Evolutionary conservation across 2,797 vertebrate genomes (phyloP), one percentile per base, ranked within the genome.

Genomic region (Echeneis naucrates): DNA sequence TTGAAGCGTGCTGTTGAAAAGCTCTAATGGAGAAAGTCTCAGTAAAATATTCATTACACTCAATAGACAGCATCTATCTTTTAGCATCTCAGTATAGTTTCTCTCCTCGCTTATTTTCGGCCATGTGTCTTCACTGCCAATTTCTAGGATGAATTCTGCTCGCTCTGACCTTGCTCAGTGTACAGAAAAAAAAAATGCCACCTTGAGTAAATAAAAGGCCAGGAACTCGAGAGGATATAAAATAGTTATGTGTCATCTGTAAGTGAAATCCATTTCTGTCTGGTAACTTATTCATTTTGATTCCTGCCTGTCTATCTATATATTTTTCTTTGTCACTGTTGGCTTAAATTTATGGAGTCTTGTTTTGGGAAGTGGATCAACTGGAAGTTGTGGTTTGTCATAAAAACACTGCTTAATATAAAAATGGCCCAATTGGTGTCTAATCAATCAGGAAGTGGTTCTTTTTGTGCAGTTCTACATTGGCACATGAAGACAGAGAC

Each of bases 21-120:
- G 93, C 93, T 87, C 90, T 93, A 93, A 94, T 93, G 93, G 94
- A 94, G 89, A 90, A 93, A 93, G 87, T 77, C 81, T 72, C 72
- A 21, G 92, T 95, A 82, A 95, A 95, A 95, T 94, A 95, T 95
- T 95, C 72, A 95, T 94, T 67, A 66, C 86, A 13, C 85, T 89
- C 88, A 90, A 95, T 94, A 80, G 90, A 94, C 90, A 90, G 89
- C 92, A 92, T 94, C 91, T 85, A 93, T 95, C 94, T 93, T 94
- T 94, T 82, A 94, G 88, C 83, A 72, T 89, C 87, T 82, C 77
- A 0, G 61, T 87, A 65, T 86, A 89, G 89, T 85, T 83, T 80
- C 78, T 78, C 56, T 58, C 1, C 79, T 73, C 65, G 78, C 45
- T 57, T 27, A n/a, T 84, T 81, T 64, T 64, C 83, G 71, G 75